Evolutionary conservation across 1,140 invertebrate species (phyloP), one percentile per base, ranked within the genome.

Genomic region (Drosophila bipectinata): DNA sequence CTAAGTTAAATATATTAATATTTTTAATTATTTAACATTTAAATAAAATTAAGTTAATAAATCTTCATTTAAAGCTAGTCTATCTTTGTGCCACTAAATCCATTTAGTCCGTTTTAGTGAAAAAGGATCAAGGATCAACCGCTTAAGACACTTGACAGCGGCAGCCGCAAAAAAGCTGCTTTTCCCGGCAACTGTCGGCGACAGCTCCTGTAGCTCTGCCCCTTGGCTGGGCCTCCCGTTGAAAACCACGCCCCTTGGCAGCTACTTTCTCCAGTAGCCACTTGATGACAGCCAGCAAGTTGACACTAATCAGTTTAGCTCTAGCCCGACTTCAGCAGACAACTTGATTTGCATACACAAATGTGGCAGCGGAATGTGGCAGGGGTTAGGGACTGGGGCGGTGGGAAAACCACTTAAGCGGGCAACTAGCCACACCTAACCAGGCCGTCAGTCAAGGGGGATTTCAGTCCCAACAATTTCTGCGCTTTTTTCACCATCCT

Each of bases 341-440:
- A 69, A 67, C 51, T 69, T 69, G 67, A 71, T 71, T 71, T 71
- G 67, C 67, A 71, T 71, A 71, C 67, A 69, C 67, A 28, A 28
- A 28, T 28, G 26, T 28, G 26, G 12, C 10, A 10, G 39, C 39
- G 49, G 34, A 59, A 59, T 37, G 14, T 9, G 45, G 8, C 15
- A 28, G 7, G 15, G 15, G 15, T 30, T 0, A 26, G 5, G 32
- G 32, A 28, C 10, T 26, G 49, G 48, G 44, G 37, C 24, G 12
- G 34, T 56, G 39, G 37, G 74, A 26, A 75, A 85, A 87, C 78
- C 82, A 85, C 82, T 85, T 82, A 87, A 68, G 69, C 78, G 77
- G 81, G 79, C 68, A 80, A 85, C 82, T 72, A 87, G 73, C 82
- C 82, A 64, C 80, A 87, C 73, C 77, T 80, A 76, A 80, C 62